phyloP scores from a whole-genome alignment of 2,888 invertebrate species.

The Noctua comes region DNA sequence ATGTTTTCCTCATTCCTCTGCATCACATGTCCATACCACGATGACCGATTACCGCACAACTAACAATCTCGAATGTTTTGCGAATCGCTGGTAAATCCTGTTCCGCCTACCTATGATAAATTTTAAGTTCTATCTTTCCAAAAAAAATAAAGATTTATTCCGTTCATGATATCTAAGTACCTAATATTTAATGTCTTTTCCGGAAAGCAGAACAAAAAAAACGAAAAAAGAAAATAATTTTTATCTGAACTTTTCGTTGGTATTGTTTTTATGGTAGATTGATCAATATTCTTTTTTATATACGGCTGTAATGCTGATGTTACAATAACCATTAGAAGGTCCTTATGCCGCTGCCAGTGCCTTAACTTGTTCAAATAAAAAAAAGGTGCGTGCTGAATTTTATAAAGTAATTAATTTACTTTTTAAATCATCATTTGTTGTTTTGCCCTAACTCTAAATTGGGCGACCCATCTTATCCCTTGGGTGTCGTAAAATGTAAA shows the following conservation, averaged over 20 bases:
- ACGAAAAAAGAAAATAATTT: background rate
- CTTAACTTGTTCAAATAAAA: background rate
- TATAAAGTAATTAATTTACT: constrained; percentile 1
- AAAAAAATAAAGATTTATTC: constrained; percentile 14
- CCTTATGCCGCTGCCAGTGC: background rate
- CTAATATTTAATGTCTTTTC: too few relatives aligned
- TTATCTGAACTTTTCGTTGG: background rate
- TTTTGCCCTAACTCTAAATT: constrained; percentile 16
- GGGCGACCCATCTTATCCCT: constrained; percentile 9
- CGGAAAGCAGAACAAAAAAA: background rate
- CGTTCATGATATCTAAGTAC: background rate
- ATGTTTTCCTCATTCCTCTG: too few relatives aligned
- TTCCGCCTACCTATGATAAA: too few relatives aligned
- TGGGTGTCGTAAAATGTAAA: constrained; percentile 17
- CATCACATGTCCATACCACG: too few relatives aligned
- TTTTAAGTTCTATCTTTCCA: background rate
- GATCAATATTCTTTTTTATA: background rate
- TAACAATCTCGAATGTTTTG: background rate
- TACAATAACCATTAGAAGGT: too few relatives aligned
- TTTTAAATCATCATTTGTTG: constrained; percentile 5
- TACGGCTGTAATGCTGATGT: background rate
- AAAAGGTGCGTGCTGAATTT: background rate
- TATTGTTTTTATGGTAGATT: background rate
- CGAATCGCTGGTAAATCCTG: background rate
- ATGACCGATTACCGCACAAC: too few relatives aligned